phyloP scores from a whole-genome alignment of 2,888 invertebrate species.

The Protodeltote pygarga region DNA sequence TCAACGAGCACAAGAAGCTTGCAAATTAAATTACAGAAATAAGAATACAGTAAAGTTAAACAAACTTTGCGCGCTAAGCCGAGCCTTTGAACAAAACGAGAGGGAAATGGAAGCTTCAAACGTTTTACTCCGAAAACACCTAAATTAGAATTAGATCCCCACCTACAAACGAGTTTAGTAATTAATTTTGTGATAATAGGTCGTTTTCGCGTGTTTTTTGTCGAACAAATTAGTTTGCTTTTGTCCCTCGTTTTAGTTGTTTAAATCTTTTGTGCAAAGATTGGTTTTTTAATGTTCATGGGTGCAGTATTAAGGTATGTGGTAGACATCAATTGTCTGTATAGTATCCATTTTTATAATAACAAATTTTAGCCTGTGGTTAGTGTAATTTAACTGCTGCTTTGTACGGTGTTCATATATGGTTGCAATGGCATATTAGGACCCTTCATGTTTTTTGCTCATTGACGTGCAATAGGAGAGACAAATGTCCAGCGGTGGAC shows the following conservation, averaged over 20 bases:
- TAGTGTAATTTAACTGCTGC: too few relatives aligned
- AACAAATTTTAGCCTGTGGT: too few relatives aligned
- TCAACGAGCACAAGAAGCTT: constrained; percentile 41
- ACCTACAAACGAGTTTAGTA: constrained; percentile 68
- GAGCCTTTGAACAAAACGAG: constrained; percentile 53
- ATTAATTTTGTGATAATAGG: constrained; percentile 72
- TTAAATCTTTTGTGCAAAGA: constrained; percentile 4
- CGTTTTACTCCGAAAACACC: constrained; percentile 61
- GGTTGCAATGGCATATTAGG: too few relatives aligned
- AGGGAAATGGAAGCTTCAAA: constrained; percentile 47
- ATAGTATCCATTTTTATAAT: too few relatives aligned
- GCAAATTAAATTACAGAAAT: constrained; percentile 59
- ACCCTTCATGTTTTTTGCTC: too few relatives aligned
- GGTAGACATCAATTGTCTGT: too few relatives aligned
- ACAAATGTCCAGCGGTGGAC: too few relatives aligned
- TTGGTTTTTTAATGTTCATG: too few relatives aligned
- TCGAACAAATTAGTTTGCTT: constrained; percentile 55
- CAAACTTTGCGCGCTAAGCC: constrained; percentile 52
- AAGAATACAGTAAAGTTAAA: constrained; percentile 57
- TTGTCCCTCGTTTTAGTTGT: constrained; percentile 16
- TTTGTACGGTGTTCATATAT: too few relatives aligned
- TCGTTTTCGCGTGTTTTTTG: constrained; percentile 57
- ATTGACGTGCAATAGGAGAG: too few relatives aligned
- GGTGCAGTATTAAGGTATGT: too few relatives aligned
- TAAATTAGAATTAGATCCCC: constrained; percentile 70